These are phyloP conservation scores for Ceratotherium simum DNA, from an alignment of 2,113 vertebrate species.

Conservation along the genomic window DNA sequence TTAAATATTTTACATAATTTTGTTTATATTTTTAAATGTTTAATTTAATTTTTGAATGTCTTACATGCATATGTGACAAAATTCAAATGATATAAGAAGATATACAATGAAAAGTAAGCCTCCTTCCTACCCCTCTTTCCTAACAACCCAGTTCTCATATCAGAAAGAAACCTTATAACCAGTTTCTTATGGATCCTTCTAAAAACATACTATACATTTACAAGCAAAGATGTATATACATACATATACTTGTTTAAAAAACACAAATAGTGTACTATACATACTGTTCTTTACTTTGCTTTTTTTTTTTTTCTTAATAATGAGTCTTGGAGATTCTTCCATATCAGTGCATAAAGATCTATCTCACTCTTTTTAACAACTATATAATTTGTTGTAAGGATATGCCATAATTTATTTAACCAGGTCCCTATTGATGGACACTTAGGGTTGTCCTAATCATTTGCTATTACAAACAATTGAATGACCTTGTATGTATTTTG, in stretches of 20 bases:
- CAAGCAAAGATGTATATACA: not conserved
- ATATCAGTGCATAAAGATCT: slow-evolving; percentile 14
- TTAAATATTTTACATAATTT: slow-evolving; percentile 47
- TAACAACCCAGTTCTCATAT: not conserved
- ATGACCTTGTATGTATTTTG: not conserved
- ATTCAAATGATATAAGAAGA: not conserved
- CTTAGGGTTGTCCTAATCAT: not conserved
- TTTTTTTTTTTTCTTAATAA: not conserved
- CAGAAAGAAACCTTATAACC: not conserved
- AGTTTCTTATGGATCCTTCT: not conserved
- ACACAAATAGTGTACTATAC: not conserved
- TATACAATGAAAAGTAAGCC: not conserved
- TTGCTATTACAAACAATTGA: slow-evolving; percentile 35
- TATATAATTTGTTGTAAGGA: not conserved
- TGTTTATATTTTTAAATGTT: not conserved
- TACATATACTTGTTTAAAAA: not conserved
- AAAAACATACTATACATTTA: not conserved
- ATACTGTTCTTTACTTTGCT: not conserved
- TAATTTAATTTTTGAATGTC: slow-evolving; percentile 23
- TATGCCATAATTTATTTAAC: slow-evolving; percentile 19
- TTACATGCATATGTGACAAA: slow-evolving; percentile 12
- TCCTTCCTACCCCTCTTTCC: not conserved
- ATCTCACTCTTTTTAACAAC: slow-evolving; percentile 16
- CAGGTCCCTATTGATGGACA: not conserved
- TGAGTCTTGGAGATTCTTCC: not conserved